Conservation (phyloP, 2,797 vertebrate species). For the Limosa lapponica region DNA sequence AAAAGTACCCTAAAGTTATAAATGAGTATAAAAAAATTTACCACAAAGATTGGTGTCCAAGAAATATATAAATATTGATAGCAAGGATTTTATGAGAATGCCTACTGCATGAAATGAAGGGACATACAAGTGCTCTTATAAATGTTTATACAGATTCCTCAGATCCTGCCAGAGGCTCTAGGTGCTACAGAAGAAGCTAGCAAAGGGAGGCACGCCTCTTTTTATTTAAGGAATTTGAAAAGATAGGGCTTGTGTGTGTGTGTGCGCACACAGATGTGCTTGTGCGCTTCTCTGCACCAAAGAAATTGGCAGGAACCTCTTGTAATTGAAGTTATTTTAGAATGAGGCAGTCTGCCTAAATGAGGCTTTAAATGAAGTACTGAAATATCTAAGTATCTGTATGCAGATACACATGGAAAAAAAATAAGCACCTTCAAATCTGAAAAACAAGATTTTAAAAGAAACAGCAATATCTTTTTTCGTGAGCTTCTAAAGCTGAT, state of each 20-base stretch:
- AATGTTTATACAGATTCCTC: neutral
- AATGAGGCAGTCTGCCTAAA: neutral
- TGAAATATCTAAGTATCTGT: neutral
- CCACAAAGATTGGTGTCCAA: neutral
- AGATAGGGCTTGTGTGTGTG: accelerated
- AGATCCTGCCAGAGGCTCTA: neutral
- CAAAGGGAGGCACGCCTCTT: neutral
- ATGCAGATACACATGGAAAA: neutral
- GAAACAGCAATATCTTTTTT: neutral
- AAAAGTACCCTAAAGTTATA: neutral
- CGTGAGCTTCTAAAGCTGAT: neutral
- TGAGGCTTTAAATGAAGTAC: neutral
- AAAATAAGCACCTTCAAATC: neutral
- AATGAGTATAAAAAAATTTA: neutral
- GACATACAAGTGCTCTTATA: neutral
- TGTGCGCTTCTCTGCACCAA: neutral
- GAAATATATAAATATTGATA: neutral
- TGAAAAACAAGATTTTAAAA: neutral
- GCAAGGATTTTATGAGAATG: neutral
- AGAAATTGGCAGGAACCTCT: neutral
- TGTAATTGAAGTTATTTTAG: neutral
- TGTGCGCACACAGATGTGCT: accelerated
- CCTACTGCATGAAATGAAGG: neutral
- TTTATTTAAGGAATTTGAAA: neutral
- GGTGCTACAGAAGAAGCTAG: neutral